Conservation (phyloP, 1,140 invertebrate genomes). For the Lamellibrachia luymesi region DNA sequence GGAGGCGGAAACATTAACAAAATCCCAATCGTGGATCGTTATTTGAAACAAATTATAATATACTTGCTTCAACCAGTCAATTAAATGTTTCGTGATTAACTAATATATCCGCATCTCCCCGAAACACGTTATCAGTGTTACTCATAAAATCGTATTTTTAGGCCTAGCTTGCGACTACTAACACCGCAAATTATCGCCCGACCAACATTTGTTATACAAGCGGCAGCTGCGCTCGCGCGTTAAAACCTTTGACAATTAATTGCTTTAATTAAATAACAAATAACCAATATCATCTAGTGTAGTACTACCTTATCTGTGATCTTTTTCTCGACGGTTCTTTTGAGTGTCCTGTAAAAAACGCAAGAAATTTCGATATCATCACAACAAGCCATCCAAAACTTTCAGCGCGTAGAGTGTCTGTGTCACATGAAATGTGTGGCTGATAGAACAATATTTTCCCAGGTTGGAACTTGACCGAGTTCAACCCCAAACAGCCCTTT, state of each 20-base stretch:
- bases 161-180: too few species aligned
- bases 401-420: not conserved
- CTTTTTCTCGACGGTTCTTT: not conserved
- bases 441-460: too few species aligned
- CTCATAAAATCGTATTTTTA: too few species aligned
- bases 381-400: constrained; percentile 4
- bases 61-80: too few species aligned
- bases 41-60: too few species aligned
- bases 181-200: not conserved
- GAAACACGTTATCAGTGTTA: too few species aligned
- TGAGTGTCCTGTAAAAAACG: not conserved
- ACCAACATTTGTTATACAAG: not conserved
- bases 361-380: not conserved
- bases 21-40: too few species aligned
- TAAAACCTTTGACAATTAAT: not conserved
- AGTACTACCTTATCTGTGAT: not conserved
- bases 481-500: too few species aligned
- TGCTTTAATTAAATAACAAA: not conserved
- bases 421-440: not conserved
- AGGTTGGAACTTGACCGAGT: too few species aligned
- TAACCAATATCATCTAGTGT: not conserved
- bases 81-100: too few species aligned
- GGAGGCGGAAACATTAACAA: too few species aligned
- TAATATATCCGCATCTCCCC: too few species aligned
- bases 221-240: not conserved